Conservation (phyloP, 2,888 invertebrate genomes). For the Xanthorhoe designata region DNA sequence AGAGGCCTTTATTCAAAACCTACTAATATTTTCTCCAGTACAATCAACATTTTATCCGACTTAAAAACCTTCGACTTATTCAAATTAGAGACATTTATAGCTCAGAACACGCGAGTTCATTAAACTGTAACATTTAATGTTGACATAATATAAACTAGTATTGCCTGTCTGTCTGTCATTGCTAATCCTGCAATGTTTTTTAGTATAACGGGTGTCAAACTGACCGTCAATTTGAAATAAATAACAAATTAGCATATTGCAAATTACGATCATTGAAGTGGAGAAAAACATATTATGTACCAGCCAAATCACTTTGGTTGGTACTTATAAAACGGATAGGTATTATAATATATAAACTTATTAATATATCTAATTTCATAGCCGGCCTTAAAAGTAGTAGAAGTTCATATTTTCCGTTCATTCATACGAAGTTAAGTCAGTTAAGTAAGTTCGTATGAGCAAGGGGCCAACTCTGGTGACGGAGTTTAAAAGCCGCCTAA, state of each 20-base stretch:
- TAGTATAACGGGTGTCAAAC: background rate
- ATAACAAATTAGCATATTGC: constrained; percentile 30
- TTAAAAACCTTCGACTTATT: background rate
- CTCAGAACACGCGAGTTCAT: background rate
- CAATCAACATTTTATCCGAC: background rate
- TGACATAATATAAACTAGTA: background rate
- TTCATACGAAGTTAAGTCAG: too few relatives aligned
- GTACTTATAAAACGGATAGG: too few relatives aligned
- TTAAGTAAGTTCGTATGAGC: too few relatives aligned
- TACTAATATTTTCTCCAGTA: background rate
- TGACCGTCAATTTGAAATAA: constrained; percentile 25
- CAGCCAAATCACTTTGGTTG: too few relatives aligned
- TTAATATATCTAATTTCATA: too few relatives aligned
- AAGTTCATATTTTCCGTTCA: too few relatives aligned
- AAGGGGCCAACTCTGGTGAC: too few relatives aligned
- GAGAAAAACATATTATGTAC: background rate
- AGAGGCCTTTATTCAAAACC: too few relatives aligned
- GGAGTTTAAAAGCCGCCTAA: too few relatives aligned
- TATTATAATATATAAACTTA: too few relatives aligned
- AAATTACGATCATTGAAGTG: background rate
- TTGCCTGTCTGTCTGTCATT: background rate
- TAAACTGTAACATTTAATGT: constrained; percentile 1
- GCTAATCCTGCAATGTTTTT: background rate
- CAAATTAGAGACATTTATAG: constrained; percentile 1
- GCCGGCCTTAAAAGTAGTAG: too few relatives aligned